A percentile compares a stretch with the other conserved stretches of the same genome.
phyloP scores from a whole-genome alignment of 1,140 invertebrate species.

The Drosophila jambulina region DNA sequence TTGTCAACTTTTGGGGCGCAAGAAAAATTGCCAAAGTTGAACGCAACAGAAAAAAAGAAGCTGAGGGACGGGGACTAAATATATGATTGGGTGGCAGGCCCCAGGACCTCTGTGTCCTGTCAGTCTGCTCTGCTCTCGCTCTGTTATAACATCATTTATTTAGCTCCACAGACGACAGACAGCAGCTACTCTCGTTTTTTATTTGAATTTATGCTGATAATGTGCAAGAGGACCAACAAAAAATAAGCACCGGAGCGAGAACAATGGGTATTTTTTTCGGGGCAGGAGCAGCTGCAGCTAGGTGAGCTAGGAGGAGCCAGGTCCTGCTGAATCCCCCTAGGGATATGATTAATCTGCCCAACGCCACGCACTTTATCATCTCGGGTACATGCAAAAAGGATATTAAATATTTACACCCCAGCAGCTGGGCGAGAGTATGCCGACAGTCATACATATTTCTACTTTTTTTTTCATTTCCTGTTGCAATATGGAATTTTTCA shows the following conservation, averaged over 20 bases:
- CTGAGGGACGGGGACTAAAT: slow-evolving; percentile 13
- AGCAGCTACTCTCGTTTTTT: slow-evolving; percentile 65
- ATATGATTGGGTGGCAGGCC: slow-evolving; percentile 59
- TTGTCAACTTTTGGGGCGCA: slow-evolving; percentile 68
- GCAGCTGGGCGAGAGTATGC: slow-evolving; percentile 39
- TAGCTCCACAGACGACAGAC: slow-evolving; percentile 64
- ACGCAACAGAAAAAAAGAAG: slow-evolving; percentile 16
- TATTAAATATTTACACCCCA: slow-evolving; percentile 77
- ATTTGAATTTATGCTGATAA: slow-evolving; percentile 84
- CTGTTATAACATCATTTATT: slow-evolving; percentile 83
- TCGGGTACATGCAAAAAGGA: slow-evolving; percentile 50
- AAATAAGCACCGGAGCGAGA: slow-evolving; percentile 14
- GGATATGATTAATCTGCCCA: slow-evolving; percentile 77
- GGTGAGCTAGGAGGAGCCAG: slow-evolving; percentile 28
- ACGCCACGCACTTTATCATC: slow-evolving; percentile 74
- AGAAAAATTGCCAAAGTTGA: slow-evolving; percentile 77
- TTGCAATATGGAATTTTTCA: slow-evolving; percentile 74
- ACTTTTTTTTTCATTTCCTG: slow-evolving; percentile 55
- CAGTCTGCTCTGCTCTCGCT: slow-evolving; percentile 51
- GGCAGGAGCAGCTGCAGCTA: slow-evolving; percentile 36
- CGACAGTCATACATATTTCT: slow-evolving; percentile 12
- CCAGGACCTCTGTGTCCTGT: slow-evolving; percentile 65
- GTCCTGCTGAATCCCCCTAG: slow-evolving; percentile 12
- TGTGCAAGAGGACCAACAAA: slow-evolving; percentile 53
- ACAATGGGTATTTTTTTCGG: slow-evolving; percentile 50